Evolutionary conservation across 2,113 vertebrate species (phyloP), one percentile per base, ranked within the genome.

Genomic region (Aplodontia rufa): DNA sequence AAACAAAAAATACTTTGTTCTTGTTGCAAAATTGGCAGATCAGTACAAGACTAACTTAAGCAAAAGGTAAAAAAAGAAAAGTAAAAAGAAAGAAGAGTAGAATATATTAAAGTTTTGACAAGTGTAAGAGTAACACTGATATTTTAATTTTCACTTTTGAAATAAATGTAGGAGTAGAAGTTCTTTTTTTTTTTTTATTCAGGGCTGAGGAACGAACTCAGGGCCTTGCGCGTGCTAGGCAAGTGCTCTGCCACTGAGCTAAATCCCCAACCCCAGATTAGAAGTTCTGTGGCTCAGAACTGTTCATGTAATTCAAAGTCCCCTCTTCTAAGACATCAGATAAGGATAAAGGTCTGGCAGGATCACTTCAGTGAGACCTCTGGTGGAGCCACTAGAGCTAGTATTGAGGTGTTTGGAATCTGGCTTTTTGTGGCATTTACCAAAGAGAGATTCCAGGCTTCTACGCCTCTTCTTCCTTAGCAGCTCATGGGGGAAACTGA

Each of bases 381-480:
- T 66, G 37, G 51, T 62, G 68, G 30, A 94, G 71, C 45, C n/a
- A 40, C 47, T 42, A 8, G 35, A 45, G 62, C 62, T 87, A 26
- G 19, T n/a, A 32, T 64, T 60, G 75, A 53, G 68, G 1, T 92
- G 66, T 87, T 93, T 93, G 93, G 79, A 79, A 91, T 76, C 89
- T 96, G 87, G 92, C 53, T 80, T 96, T 0, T 40, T 22, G 19
- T 64, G 93, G 71, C 26, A 32, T 53, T 84, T 40, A 90, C 84
- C 92, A 84, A 58, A 40, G 71, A 45, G 90, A 95, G 71, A 95
- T 94, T 83, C 87, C 90, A 92, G 62, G 40, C 58, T 87, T 80
- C 58, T 60, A 13, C 87, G 51, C 58, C 68, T 76, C 69, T 92
- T 69, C 37, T 90, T 97, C 83, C 75, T 84, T 51, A 93, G 64